Evolutionary conservation across 2,797 vertebrate genomes (phyloP).

Genomic region (Lateolabrax maculatus): DNA sequence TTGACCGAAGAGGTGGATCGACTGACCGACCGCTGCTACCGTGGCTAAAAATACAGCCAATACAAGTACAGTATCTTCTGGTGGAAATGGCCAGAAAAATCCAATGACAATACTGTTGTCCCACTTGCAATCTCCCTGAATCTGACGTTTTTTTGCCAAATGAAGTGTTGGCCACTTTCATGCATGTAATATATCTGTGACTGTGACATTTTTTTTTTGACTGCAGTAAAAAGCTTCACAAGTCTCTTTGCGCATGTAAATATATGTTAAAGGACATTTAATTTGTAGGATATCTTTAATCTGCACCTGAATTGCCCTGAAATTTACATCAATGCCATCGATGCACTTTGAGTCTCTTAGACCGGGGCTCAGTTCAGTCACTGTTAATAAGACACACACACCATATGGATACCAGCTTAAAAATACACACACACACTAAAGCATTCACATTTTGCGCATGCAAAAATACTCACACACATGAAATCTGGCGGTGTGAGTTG

Average conservation of each 20-base stretch:
- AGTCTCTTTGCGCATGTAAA: background rate
- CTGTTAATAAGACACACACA: slow-evolving; percentile 36
- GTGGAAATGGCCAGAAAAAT: background rate
- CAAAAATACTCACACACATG: slow-evolving; percentile 22
- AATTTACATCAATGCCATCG: slow-evolving; percentile 30
- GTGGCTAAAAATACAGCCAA: background rate
- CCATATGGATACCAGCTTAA: slow-evolving; percentile 45
- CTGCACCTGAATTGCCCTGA: slow-evolving; percentile 8
- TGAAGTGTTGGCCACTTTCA: background rate
- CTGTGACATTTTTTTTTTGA: background rate
- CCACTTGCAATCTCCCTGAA: background rate
- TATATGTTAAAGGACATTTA: background rate
- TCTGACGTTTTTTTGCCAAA: background rate
- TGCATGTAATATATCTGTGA: background rate
- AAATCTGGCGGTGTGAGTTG: slow-evolving; percentile 24
- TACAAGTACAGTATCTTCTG: background rate
- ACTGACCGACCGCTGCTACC: no score
- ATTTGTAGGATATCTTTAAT: background rate
- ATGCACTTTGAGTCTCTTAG: slow-evolving; percentile 26
- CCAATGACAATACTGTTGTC: fast-evolving
- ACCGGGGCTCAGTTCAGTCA: slow-evolving; percentile 18
- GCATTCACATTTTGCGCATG: background rate
- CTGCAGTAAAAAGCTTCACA: background rate
- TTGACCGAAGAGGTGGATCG: background rate
- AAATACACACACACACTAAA: slow-evolving; percentile 38